Conservation (phyloP, 2,113 vertebrate species). For the Sander lucioperca region DNA sequence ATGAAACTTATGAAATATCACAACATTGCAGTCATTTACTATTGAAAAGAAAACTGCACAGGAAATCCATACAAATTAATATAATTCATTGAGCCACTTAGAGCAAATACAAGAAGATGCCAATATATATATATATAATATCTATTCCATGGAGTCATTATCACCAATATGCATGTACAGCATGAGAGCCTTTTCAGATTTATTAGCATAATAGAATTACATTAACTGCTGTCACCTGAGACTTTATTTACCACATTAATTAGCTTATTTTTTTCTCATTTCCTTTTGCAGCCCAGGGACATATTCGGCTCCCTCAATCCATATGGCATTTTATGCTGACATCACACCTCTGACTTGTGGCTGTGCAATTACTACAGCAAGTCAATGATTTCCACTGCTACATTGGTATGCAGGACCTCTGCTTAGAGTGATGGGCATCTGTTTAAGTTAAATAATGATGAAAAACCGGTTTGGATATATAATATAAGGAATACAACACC, state of each 20-base stretch:
- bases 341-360: conserved; percentile 31
- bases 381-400: conserved; percentile 14
- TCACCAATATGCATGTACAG: conserved; percentile 38
- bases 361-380: conserved; percentile 26
- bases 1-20: conserved; percentile 41
- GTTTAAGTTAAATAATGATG: conserved; percentile 51
- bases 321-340: conserved; percentile 58
- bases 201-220: conserved; percentile 63
- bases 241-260: conserved; percentile 70
- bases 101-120: conserved; percentile 26
- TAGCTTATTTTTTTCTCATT: conserved; percentile 62
- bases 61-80: conserved; percentile 52
- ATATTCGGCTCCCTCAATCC: conserved; percentile 22
- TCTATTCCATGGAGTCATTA: conserved; percentile 50
- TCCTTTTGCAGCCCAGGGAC: conserved; percentile 38
- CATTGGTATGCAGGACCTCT: conserved; percentile 23
- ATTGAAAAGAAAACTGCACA: conserved; percentile 8
- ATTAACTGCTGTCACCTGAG: conserved; percentile 64
- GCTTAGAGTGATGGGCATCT: conserved; percentile 44
- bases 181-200: conserved; percentile 30
- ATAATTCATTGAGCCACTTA: conserved; percentile 27
- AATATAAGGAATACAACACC: conserved; percentile 42
- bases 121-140: conserved; percentile 20
- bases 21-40: conserved; percentile 45
- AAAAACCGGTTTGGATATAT: conserved; percentile 48